Evolutionary conservation across 2,797 vertebrate genomes (phyloP).

Genomic region (Aeoliscus strigatus): DNA sequence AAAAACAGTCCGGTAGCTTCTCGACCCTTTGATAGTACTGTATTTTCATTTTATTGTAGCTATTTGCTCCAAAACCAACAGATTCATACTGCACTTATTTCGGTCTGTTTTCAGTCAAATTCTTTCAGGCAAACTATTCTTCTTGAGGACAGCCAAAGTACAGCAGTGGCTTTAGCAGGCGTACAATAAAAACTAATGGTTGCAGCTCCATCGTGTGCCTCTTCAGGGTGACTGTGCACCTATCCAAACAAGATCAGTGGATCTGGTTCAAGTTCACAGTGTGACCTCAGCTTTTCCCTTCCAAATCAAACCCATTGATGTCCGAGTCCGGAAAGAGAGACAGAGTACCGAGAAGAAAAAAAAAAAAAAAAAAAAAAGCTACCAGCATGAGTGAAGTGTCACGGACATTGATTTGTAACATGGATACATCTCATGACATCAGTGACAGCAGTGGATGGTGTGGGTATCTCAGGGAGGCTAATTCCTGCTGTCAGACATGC

Average conservation of each 20-base stretch:
- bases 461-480: no score
- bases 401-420: no score
- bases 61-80: no score
- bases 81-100: no score
- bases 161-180: slow-evolving; percentile 21
- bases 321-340: slow-evolving; percentile 56
- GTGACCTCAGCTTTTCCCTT: slow-evolving; percentile 42
- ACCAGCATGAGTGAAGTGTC: no score
- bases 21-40: no score
- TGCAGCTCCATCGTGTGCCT: slow-evolving; percentile 35
- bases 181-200: slow-evolving; percentile 36
- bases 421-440: no score
- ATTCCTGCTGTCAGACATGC: no score
- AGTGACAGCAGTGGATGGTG: no score
- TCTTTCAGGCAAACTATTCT: slow-evolving; percentile 19
- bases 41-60: no score
- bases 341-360: slow-evolving; percentile 27
- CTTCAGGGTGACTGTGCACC: slow-evolving; percentile 48
- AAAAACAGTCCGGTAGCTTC: no score
- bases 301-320: slow-evolving; percentile 53
- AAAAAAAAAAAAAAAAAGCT: no score
- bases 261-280: slow-evolving; percentile 58
- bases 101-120: slow-evolving; percentile 12
- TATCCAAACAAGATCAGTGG: slow-evolving; percentile 60
- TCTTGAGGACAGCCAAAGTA: slow-evolving; percentile 25